Evolutionary conservation across 2,113 vertebrate genomes (phyloP).

Genomic region (Otis tarda): DNA sequence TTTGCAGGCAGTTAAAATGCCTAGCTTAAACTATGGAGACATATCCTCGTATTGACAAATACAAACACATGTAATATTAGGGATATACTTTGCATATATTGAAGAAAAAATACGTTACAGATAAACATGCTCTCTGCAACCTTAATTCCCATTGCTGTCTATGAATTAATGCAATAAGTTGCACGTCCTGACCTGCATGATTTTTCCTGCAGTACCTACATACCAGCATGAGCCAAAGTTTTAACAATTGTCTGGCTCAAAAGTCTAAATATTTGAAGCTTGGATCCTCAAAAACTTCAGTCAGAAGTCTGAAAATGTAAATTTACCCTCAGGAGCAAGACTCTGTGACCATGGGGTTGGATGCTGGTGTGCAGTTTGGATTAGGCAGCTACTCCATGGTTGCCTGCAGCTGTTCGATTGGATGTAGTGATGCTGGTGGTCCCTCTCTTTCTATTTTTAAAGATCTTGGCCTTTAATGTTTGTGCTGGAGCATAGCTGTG

Average conservation of each 20-base stretch:
- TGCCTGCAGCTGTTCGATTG: neutral
- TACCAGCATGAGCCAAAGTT: neutral
- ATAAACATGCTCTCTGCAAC: neutral
- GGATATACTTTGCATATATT: neutral
- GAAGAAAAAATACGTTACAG: neutral
- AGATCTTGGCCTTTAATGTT: neutral
- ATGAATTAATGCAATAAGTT: neutral
- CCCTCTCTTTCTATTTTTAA: conserved; percentile 21
- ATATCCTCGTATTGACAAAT: neutral
- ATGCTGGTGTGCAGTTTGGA: neutral
- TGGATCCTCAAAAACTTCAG: neutral
- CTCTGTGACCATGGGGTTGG: neutral
- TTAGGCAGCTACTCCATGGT: neutral
- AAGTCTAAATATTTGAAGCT: neutral
- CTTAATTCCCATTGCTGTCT: neutral
- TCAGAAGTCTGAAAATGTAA: neutral
- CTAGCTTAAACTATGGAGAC: neutral
- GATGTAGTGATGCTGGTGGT: neutral
- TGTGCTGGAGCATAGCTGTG: neutral
- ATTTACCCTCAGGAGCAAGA: neutral
- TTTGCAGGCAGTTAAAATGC: neutral
- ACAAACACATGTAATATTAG: neutral
- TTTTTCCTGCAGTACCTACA: neutral
- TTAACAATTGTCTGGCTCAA: neutral
- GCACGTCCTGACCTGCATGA: neutral